phyloP scores from a whole-genome alignment of 1,140 invertebrate genomes.

The Euwallacea similis region DNA sequence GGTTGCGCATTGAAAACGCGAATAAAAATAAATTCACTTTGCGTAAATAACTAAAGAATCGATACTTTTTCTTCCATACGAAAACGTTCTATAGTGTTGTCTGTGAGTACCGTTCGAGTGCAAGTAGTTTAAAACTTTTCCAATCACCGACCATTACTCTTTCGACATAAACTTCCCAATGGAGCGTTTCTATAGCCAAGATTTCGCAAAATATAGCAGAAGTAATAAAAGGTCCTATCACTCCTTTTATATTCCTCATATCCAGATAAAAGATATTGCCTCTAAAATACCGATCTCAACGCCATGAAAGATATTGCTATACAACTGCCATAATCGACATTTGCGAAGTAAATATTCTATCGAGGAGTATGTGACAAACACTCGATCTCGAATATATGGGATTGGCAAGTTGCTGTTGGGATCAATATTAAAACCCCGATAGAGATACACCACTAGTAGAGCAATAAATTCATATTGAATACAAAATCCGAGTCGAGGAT shows the following conservation, averaged over 20 bases:
- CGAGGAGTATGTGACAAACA: neutral
- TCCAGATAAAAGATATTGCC: constrained; percentile 6
- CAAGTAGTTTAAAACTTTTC: no score
- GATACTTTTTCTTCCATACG: no score
- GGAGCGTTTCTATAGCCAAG: neutral
- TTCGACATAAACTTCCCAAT: neutral
- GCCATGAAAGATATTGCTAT: constrained; percentile 5
- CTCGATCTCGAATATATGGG: neutral
- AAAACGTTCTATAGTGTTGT: no score
- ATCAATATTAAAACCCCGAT: neutral
- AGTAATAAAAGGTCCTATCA: neutral
- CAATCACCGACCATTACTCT: no score
- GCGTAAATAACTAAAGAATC: no score
- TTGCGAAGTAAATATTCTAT: constrained; percentile 1
- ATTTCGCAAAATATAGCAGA: neutral
- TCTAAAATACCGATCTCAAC: constrained; percentile 2
- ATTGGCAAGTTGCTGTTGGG: neutral
- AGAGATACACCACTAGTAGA: neutral
- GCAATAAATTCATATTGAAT: neutral
- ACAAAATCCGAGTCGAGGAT: no score
- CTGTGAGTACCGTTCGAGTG: no score
- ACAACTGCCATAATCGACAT: neutral
- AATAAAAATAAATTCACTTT: no score
- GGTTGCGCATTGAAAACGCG: no score
- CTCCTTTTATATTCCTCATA: neutral